phyloP scores from a whole-genome alignment of 1,140 invertebrate species.

The Scaptomyza hsui region DNA sequence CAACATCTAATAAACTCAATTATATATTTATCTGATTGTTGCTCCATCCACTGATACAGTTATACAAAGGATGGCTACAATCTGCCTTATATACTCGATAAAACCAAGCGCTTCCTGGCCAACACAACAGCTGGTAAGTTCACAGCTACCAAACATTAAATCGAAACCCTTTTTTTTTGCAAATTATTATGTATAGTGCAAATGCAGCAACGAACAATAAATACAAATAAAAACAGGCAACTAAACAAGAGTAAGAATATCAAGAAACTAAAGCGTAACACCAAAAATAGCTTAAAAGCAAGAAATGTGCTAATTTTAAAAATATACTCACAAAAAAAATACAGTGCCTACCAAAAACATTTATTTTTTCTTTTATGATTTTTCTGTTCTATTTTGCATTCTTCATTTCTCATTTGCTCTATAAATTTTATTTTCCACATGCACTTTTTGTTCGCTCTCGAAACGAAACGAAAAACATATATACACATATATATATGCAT shows the following conservation, averaged over 20 bases:
- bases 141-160: conserved; percentile 2
- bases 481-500: conserved; percentile 21
- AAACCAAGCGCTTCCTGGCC: conserved; percentile 83
- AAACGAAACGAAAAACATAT: conserved; percentile 17
- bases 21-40: not conserved
- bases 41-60: conserved; percentile 32
- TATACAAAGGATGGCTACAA: conserved; percentile 83
- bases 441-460: conserved; percentile 54
- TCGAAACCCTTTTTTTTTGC: conserved; percentile 17
- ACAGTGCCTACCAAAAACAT: conserved; percentile 42
- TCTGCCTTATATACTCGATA: conserved; percentile 84
- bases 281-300: conserved; percentile 34
- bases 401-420: conserved; percentile 57
- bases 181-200: conserved; percentile 62
- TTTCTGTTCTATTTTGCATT: conserved; percentile 51
- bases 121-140: conserved; percentile 83
- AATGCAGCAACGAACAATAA: conserved; percentile 67
- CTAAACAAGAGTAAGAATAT: conserved; percentile 38
- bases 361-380: conserved; percentile 41
- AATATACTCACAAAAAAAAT: conserved; percentile 38
- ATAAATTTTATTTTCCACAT: conserved; percentile 56
- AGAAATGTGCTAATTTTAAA: conserved; percentile 58
- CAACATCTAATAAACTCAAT: not conserved
- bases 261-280: conserved; percentile 31
- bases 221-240: conserved; percentile 46